Conservation (phyloP, 2,797 vertebrate genomes). For the Macropus fuliginosus region DNA sequence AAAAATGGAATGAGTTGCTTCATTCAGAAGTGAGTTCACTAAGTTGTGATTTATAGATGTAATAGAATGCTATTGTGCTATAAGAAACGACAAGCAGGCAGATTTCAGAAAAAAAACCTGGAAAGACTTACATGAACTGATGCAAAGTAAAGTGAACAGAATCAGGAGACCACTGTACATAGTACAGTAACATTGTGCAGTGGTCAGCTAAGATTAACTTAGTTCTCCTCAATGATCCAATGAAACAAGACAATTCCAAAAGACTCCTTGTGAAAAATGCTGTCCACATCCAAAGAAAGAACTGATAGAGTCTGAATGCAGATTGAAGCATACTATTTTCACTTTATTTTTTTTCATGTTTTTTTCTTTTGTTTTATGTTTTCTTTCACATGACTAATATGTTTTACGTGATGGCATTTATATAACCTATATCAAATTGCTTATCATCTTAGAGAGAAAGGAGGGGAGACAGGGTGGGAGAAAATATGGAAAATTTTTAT, state of each 20-base stretch:
- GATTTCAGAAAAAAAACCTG: not conserved
- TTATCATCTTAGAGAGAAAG: not conserved
- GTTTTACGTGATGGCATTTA: not conserved
- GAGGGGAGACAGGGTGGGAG: not conserved
- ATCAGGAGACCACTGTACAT: not conserved
- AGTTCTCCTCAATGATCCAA: not conserved
- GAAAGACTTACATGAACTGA: not conserved
- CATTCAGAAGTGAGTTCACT: not conserved
- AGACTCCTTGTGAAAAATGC: not conserved
- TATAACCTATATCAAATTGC: not conserved
- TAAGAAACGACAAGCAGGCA: not conserved
- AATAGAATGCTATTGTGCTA: not conserved
- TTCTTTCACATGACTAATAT: not conserved
- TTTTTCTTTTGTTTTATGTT: not conserved
- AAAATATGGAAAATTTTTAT: not conserved
- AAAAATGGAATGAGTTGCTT: not conserved
- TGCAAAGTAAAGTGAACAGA: not conserved
- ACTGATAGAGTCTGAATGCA: not conserved
- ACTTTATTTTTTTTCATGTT: not conserved
- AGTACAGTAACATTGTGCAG: not conserved
- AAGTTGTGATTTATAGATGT: not conserved
- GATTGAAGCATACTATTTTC: not conserved
- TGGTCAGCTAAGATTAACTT: not conserved
- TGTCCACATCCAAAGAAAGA: not conserved
- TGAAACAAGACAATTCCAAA: not conserved